Base-by-base conservation (phyloP, 2,888 invertebrate genomes). In the Amphimallon solstitiale region DNA sequence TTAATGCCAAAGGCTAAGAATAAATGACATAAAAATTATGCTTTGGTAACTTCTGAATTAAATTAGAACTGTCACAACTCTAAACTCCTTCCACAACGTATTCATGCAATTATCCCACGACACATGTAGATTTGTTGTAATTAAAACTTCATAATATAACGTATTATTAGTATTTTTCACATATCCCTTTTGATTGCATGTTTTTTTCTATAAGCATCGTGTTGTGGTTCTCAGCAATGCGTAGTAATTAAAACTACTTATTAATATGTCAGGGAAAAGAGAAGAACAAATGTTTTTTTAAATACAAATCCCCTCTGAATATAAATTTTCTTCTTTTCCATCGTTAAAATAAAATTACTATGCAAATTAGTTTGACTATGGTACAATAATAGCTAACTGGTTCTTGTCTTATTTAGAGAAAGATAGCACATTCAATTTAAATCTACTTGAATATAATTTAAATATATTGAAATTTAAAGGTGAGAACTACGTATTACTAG, bases 221-320 rank as follows among this genome's bases (percentile, higher is more conserved):
- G 35, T 52, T 29, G 4, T 21, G 10, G 6, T 51, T 52, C 6
- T n/a, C 19, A 37, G n/a, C n/a, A 17, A 29, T 15, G 37, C 23
- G 23, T 29, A 9, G 40, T 56, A 56, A 56, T 56, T 56, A 56
- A 56, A 56, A 56, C 56, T 40, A 23, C 40, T 40, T 21, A 56
- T 56, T 56, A 56, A 21, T 29, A 14, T 9, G 56, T 56, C 56
- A 56, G 40, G 40, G 10, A 56, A 40, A 43, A 21, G 23, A 12
- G 23, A 21, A 10, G 40, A 14, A 56, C 56, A 40, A 51, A 56
- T 40, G 29, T 38, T 40, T 56, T 56, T 23, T 56, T 14, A 56
- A 56, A 40, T 23, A 23, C 35, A 35, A 51, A 23, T 21, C 23
- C 21, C 54, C 3, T 19, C 5, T 40, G 23, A 40, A 37, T 56